phyloP scores from a whole-genome alignment of 2,113 vertebrate species.

The Campylorhamphus procurvoides region DNA sequence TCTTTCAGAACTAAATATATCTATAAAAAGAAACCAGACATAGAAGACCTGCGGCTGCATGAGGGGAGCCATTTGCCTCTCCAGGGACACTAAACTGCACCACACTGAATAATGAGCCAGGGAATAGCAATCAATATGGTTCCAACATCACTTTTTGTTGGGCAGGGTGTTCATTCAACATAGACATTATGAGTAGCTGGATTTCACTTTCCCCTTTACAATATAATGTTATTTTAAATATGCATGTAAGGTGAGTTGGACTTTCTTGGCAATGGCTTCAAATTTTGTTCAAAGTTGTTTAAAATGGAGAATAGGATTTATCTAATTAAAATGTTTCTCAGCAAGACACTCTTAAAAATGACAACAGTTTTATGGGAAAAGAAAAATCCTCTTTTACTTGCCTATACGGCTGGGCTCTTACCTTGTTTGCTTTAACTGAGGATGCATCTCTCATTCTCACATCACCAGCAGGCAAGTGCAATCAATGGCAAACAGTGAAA shows the following conservation, averaged over 20 bases:
- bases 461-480: background rate
- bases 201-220: background rate
- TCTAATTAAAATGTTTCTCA: background rate
- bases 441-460: background rate
- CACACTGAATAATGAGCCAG: background rate
- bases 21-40: background rate
- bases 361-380: background rate
- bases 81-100: background rate
- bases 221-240: background rate
- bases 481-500: background rate
- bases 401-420: background rate
- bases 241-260: background rate
- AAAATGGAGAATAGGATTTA: background rate
- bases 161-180: background rate
- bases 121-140: fast-evolving
- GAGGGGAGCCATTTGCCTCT: background rate
- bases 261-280: background rate
- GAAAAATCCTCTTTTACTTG: background rate
- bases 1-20: background rate
- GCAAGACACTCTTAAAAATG: background rate
- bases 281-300: background rate
- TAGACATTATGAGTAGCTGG: background rate
- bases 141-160: background rate
- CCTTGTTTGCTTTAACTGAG: background rate
- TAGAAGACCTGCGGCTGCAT: background rate